Percentiles rank a stretch among this genome's conserved stretches.
Conservation (phyloP, 2,113 vertebrate genomes). For the Onychostruthus taczanowskii region DNA sequence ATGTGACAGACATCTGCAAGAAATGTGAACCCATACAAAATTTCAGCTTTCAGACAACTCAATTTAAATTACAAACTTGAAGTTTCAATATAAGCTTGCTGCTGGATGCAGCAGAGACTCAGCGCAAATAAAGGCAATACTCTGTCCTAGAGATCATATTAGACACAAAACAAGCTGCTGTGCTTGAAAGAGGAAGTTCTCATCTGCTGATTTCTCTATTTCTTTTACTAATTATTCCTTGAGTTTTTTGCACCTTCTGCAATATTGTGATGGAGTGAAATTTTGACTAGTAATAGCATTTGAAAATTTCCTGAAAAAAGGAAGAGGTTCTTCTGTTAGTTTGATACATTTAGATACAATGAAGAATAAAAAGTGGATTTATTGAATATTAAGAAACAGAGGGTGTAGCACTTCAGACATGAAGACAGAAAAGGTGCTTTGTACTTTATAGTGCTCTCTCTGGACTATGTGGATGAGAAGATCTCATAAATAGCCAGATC, state of each 20-base stretch:
- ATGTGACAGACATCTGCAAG: slow-evolving; percentile 28
- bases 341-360: background rate
- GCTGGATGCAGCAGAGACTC: background rate
- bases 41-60: slow-evolving; percentile 7
- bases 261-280: background rate
- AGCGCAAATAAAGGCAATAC: background rate
- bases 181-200: background rate
- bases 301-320: background rate
- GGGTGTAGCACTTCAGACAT: background rate
- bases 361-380: background rate
- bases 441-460: background rate
- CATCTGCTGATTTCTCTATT: background rate
- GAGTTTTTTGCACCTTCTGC: background rate
- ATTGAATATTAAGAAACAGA: background rate
- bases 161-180: background rate
- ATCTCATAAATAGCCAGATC: background rate
- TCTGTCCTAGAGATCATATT: background rate
- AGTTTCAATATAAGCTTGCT: background rate
- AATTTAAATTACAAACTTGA: background rate
- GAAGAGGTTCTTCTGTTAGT: background rate
- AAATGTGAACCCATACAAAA: background rate
- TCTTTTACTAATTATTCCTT: background rate
- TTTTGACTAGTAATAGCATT: background rate
- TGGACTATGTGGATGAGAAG: background rate
- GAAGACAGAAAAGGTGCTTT: background rate